These are phyloP conservation scores for Clarias pachynema DNA, from an alignment of 2,797 vertebrate genomes.

Conservation along the genomic window DNA sequence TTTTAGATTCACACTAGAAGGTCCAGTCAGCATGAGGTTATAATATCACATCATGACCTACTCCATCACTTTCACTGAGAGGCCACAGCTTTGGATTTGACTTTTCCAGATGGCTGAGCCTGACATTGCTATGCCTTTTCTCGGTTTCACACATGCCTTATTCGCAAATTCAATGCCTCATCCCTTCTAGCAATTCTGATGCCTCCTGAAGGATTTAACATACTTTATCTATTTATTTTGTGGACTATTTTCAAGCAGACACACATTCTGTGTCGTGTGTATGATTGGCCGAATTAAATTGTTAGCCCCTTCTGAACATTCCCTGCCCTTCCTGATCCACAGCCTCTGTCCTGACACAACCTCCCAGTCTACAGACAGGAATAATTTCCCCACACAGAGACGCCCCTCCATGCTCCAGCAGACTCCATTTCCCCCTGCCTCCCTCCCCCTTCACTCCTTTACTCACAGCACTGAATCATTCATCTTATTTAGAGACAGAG, in stretches of 20 bases:
- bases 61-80: conserved; percentile 48
- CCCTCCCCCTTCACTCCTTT: conserved; percentile 72
- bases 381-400: conserved; percentile 17
- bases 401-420: conserved; percentile 60
- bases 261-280: conserved; percentile 6
- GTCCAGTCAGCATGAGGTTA: conserved; percentile 20
- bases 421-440: conserved; percentile 71
- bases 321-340: conserved; percentile 8
- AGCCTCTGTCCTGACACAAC: background rate
- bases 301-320: background rate
- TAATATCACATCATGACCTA: conserved; percentile 39
- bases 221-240: conserved; percentile 10
- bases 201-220: conserved; percentile 22
- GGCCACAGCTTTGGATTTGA: conserved; percentile 44
- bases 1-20: background rate
- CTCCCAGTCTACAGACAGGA: conserved; percentile 20
- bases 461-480: conserved; percentile 73
- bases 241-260: background rate
- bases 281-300: conserved; percentile 20
- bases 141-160: conserved; percentile 35
- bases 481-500: conserved; percentile 78
- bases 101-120: conserved; percentile 58
- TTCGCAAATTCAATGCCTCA: conserved; percentile 12
- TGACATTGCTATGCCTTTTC: conserved; percentile 45
- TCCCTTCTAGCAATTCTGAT: conserved; percentile 20